Conservation (phyloP, 2,797 vertebrate genomes). For the Mus minutoides region DNA sequence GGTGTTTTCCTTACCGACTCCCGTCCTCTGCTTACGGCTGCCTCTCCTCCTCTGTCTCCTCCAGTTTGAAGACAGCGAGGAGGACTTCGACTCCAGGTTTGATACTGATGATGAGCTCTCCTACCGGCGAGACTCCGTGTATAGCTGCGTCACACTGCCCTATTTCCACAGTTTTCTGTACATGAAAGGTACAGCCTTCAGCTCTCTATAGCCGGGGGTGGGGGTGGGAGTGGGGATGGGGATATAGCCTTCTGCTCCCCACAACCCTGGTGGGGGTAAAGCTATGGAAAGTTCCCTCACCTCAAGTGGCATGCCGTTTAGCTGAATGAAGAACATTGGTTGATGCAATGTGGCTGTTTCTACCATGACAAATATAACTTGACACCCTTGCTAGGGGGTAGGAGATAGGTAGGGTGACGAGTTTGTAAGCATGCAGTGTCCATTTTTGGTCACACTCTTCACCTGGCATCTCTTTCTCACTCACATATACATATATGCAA, state of each 20-base stretch:
- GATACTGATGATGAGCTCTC: slow-evolving; percentile 96
- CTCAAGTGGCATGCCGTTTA: fast-evolving
- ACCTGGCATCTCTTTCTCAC: neutral
- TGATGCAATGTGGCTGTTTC: fast-evolving
- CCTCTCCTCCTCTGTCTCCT: slow-evolving; percentile 39
- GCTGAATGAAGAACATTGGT: neutral
- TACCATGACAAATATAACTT: fast-evolving
- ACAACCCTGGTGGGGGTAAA: too few species aligned
- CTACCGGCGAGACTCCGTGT: slow-evolving; percentile 96
- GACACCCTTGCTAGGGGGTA: too few species aligned
- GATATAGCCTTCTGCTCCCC: slow-evolving; percentile 70
- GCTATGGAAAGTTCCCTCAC: neutral
- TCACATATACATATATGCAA: too few species aligned
- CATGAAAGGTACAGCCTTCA: slow-evolving; percentile 93
- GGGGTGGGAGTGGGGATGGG: too few species aligned
- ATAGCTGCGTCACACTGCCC: slow-evolving; percentile 97
- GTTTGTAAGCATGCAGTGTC: neutral
- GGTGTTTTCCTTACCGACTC: fast-evolving
- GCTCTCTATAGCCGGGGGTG: neutral
- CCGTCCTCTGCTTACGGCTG: neutral
- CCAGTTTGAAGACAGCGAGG: slow-evolving; percentile 98
- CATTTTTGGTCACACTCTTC: fast-evolving
- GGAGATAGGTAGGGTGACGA: neutral
- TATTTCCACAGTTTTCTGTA: slow-evolving; percentile 98
- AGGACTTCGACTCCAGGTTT: slow-evolving; percentile 95